Evolutionary conservation across 2,797 vertebrate genomes (phyloP).

Genomic region (Smutsia temminckii): DNA sequence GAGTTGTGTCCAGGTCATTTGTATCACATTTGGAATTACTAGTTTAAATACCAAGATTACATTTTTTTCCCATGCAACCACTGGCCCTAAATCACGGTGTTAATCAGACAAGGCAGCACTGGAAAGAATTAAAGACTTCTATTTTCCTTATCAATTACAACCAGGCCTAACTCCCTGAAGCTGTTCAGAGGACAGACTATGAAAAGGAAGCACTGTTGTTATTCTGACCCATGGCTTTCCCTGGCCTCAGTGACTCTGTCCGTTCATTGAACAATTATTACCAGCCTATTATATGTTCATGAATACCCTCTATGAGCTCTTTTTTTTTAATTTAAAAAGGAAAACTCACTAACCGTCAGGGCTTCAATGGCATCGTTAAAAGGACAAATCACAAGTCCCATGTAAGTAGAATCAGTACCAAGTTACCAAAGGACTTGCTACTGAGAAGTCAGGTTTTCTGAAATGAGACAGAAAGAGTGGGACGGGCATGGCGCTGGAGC

Average conservation of each 20-base stretch:
- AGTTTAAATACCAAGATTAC: slow-evolving; percentile 19
- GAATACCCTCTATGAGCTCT: slow-evolving; percentile 36
- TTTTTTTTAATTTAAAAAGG: neutral
- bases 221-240: neutral
- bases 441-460: neutral
- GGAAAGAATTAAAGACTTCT: slow-evolving; percentile 11
- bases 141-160: slow-evolving; percentile 54
- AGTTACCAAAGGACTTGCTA: neutral
- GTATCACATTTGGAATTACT: slow-evolving; percentile 33
- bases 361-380: neutral
- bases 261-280: neutral
- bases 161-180: neutral
- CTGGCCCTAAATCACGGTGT: neutral
- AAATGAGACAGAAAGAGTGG: neutral
- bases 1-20: neutral
- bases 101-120: slow-evolving; percentile 12
- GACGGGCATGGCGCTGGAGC: neutral
- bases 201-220: neutral
- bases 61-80: neutral
- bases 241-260: neutral
- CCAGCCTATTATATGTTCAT: neutral
- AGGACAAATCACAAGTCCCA: neutral
- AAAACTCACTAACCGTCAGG: neutral
- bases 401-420: neutral
- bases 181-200: slow-evolving; percentile 1